Evolutionary conservation across 2,113 vertebrate species (phyloP).

Genomic region (Nycticryphes semicollaris): DNA sequence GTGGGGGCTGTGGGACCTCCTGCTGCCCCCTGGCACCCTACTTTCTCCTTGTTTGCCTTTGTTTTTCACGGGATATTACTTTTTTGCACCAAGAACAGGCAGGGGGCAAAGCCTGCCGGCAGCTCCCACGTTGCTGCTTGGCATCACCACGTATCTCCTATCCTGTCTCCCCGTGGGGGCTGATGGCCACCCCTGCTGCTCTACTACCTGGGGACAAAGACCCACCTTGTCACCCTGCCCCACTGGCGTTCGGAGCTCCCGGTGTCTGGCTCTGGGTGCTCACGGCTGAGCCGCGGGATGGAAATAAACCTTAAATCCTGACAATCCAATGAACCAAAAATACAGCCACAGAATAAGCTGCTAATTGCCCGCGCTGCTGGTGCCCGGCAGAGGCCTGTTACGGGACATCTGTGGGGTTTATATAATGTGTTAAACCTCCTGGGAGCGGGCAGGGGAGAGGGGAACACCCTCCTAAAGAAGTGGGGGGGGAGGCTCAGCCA

Average conservation of each 20-base stretch:
- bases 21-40: accelerated
- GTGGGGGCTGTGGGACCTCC: background rate
- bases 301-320: constrained; percentile 54
- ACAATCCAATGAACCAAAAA: constrained; percentile 71
- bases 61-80: background rate
- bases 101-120: background rate
- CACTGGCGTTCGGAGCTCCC: accelerated
- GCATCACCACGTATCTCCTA: accelerated
- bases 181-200: background rate
- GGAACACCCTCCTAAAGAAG: background rate
- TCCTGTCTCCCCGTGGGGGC: accelerated
- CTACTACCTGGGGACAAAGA: background rate
- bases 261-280: accelerated
- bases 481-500: accelerated
- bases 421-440: background rate
- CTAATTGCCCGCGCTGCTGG: background rate
- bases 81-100: background rate
- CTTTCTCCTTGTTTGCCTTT: background rate
- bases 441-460: accelerated
- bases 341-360: constrained; percentile 40
- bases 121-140: accelerated
- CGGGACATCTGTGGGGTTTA: background rate
- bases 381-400: background rate
- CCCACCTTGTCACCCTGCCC: background rate
- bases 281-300: background rate